A percentile compares a stretch with the other conserved stretches of the same genome.
phyloP scores from a whole-genome alignment of 2,113 vertebrate species.

The Atherinomorus stipes region DNA sequence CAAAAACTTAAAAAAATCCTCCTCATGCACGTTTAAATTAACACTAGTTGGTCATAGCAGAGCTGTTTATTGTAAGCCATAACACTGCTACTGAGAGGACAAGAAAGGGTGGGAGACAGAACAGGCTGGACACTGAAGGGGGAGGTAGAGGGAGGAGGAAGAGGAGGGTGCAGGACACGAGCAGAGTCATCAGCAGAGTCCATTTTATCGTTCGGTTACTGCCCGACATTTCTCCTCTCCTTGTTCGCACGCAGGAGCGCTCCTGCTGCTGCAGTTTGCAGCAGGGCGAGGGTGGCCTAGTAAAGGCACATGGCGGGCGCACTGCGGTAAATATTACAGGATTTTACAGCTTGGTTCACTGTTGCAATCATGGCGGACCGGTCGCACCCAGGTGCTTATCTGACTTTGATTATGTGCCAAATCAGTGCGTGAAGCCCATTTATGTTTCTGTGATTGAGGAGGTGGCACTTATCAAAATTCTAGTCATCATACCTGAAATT shows the following conservation, averaged over 20 bases:
- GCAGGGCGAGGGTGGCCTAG: slow-evolving; percentile 50
- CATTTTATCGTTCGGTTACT: slow-evolving; percentile 64
- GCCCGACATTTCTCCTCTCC: slow-evolving; percentile 54
- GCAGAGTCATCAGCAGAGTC: slow-evolving; percentile 62
- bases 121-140: slow-evolving; percentile 55
- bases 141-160: slow-evolving; percentile 26
- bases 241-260: slow-evolving; percentile 31
- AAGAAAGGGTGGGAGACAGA: slow-evolving; percentile 72
- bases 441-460: not conserved
- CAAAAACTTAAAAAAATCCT: slow-evolving; percentile 48
- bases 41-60: slow-evolving; percentile 51
- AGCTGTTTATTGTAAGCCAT: slow-evolving; percentile 61
- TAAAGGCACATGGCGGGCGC: slow-evolving; percentile 44
- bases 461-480: not conserved
- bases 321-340: slow-evolving; percentile 58
- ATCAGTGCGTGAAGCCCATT: slow-evolving; percentile 51
- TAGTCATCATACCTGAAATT: not conserved
- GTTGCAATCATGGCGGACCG: slow-evolving; percentile 86
- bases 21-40: slow-evolving; percentile 51
- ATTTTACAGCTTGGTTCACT: slow-evolving; percentile 69
- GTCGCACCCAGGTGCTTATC: slow-evolving; percentile 87
- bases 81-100: slow-evolving; percentile 61
- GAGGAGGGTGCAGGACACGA: slow-evolving; percentile 59
- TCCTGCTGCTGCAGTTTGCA: slow-evolving; percentile 25
- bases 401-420: slow-evolving; percentile 83